Percentiles rank a stretch among this genome's conserved stretches.
phyloP scores from a whole-genome alignment of 2,113 vertebrate genomes.

The Tragelaphus scriptus region DNA sequence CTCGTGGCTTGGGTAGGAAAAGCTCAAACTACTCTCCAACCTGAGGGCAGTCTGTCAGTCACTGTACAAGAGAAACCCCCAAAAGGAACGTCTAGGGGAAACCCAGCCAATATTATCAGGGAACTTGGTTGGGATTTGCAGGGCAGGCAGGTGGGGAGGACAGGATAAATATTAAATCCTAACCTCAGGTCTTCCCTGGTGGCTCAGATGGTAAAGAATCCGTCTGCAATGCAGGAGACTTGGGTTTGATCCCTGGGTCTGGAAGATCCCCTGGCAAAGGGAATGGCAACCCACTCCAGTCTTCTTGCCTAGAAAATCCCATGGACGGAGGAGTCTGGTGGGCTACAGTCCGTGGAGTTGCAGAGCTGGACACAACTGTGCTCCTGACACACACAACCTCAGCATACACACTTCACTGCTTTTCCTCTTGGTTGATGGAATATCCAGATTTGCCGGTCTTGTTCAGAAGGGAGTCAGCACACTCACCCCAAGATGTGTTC shows the following conservation, averaged over 20 bases:
- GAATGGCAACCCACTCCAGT: background rate
- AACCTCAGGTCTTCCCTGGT: background rate
- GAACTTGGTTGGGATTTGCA: background rate
- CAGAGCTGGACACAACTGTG: background rate
- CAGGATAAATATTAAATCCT: background rate
- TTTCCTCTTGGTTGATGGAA: background rate
- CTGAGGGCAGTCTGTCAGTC: background rate
- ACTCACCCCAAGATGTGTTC: background rate
- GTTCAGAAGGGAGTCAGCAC: background rate
- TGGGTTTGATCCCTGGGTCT: accelerated
- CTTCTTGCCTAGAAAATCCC: background rate
- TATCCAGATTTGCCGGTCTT: background rate
- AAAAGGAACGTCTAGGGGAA: background rate
- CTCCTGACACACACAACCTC: background rate
- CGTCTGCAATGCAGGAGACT: background rate
- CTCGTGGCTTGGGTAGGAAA: background rate
- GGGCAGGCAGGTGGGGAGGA: too few species aligned
- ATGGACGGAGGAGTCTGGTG: background rate
- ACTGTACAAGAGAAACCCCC: too few species aligned
- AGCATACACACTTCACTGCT: background rate
- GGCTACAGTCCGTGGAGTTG: background rate
- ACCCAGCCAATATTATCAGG: background rate
- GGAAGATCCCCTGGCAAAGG: background rate
- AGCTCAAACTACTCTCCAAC: background rate
- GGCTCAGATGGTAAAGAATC: background rate